Conservation (phyloP, 53 echinoderm and acorn worm genomes). For the Henricia sp. region DNA sequence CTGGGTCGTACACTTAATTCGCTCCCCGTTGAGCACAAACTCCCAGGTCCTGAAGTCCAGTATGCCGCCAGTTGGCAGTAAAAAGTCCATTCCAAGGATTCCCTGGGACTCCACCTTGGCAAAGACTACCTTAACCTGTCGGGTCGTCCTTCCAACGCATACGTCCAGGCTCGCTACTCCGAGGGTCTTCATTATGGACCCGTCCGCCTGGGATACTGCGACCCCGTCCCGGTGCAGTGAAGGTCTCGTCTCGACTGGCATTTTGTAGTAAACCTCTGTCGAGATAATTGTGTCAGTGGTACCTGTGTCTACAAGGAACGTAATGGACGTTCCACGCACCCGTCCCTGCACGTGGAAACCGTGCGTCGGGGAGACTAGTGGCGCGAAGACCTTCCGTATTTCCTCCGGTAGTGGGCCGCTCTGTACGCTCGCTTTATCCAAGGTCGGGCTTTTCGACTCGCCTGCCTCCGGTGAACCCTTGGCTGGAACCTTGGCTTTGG, state of each 20-base stretch:
- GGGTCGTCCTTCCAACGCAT: constrained; percentile 15
- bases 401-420: neutral
- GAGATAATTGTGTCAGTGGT: constrained; percentile 60
- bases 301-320: constrained; percentile 62
- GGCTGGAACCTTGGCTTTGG: constrained; percentile 16
- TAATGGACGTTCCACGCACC: neutral
- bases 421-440: neutral
- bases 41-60: constrained; percentile 31
- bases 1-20: constrained; percentile 1
- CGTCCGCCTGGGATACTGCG: constrained; percentile 48
- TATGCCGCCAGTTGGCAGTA: neutral
- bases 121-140: constrained; percentile 44
- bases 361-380: neutral
- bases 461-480: neutral
- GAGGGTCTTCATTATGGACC: constrained; percentile 15
- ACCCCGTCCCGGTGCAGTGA: neutral
- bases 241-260: constrained; percentile 18
- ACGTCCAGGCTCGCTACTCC: constrained; percentile 55
- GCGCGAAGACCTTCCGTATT: neutral
- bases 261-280: constrained; percentile 29
- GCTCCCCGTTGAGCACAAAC: constrained; percentile 27
- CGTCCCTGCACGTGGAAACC: constrained; percentile 51
- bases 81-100: constrained; percentile 50
- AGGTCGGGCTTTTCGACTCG: too few species aligned
- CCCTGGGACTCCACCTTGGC: constrained; percentile 61